phyloP scores from a whole-genome alignment of 2,888 invertebrate genomes.

The Cephus runcator region DNA sequence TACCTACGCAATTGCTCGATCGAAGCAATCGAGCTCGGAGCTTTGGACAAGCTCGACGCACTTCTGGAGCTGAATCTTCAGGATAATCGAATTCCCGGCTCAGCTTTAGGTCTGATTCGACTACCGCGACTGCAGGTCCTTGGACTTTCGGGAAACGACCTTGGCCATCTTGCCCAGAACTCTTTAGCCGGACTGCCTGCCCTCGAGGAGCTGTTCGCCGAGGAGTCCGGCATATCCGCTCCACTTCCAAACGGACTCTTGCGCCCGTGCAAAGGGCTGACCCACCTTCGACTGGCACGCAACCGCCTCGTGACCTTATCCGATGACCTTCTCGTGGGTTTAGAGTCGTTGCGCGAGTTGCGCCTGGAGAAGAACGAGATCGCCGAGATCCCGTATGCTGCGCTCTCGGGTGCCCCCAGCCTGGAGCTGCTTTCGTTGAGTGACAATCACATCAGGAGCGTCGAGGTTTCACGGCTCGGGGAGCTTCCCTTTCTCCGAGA shows the following conservation, averaged over 20 bases:
- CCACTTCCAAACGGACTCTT: conserved; percentile 79
- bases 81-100: conserved; percentile 76
- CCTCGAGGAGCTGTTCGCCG: conserved; percentile 77
- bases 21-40: conserved; percentile 76
- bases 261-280: conserved; percentile 79
- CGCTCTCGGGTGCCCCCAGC: conserved; percentile 79
- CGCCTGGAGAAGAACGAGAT: conserved; percentile 79
- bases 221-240: conserved; percentile 74
- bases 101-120: conserved; percentile 77
- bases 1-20: conserved; percentile 82
- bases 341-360: conserved; percentile 80
- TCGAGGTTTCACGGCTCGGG: conserved; percentile 82
- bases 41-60: conserved; percentile 79
- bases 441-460: conserved; percentile 74
- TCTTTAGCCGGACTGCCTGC: conserved; percentile 83
- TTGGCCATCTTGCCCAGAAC: conserved; percentile 76
- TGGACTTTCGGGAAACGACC: conserved; percentile 81
- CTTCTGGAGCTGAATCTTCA: conserved; percentile 83
- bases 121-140: conserved; percentile 80
- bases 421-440: conserved; percentile 78
- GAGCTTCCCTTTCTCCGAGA: conserved; percentile 80
- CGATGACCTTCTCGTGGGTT: conserved; percentile 79
- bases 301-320: conserved; percentile 77
- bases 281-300: conserved; percentile 78
- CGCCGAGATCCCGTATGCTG: conserved; percentile 80